Conservation (phyloP, 1,140 invertebrate species). For the Dermatophagoides farinae region DNA sequence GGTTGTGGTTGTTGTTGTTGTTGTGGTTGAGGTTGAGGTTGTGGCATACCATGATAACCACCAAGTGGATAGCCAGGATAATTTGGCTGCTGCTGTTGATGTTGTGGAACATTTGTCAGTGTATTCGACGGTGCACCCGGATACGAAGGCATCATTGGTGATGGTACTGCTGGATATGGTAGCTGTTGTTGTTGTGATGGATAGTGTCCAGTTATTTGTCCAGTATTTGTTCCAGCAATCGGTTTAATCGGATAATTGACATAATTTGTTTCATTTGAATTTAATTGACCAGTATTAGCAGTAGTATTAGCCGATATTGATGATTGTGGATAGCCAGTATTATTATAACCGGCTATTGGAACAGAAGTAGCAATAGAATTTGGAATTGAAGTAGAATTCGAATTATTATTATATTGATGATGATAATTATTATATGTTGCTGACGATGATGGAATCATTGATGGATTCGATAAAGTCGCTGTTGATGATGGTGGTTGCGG, state of each 20-base stretch:
- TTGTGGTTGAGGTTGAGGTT: neutral
- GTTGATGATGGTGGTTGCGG: neutral
- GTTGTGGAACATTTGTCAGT: neutral
- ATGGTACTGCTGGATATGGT: neutral
- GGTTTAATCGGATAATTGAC: too few relatives aligned
- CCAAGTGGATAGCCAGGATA: constrained; percentile 13
- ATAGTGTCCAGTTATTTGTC: too few relatives aligned
- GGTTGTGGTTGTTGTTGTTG: constrained; percentile 13
- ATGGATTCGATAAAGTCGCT: neutral
- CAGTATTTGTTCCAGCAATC: too few relatives aligned
- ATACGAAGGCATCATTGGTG: neutral
- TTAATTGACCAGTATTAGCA: neutral
- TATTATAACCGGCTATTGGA: too few relatives aligned
- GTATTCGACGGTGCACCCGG: too few relatives aligned
- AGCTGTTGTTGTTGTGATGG: neutral
- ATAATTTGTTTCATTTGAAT: neutral
- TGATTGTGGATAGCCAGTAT: neutral
- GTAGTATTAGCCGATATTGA: neutral
- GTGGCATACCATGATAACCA: neutral
- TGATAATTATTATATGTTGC: too few relatives aligned
- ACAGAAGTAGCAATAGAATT: too few relatives aligned
- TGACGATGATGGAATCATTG: neutral
- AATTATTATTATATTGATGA: too few relatives aligned
- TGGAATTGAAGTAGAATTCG: too few relatives aligned
- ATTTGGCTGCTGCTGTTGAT: constrained; percentile 11